Evolutionary conservation across 2,797 vertebrate genomes (phyloP), one percentile per base, ranked within the genome.

Genomic region (Sebastes goodei): DNA sequence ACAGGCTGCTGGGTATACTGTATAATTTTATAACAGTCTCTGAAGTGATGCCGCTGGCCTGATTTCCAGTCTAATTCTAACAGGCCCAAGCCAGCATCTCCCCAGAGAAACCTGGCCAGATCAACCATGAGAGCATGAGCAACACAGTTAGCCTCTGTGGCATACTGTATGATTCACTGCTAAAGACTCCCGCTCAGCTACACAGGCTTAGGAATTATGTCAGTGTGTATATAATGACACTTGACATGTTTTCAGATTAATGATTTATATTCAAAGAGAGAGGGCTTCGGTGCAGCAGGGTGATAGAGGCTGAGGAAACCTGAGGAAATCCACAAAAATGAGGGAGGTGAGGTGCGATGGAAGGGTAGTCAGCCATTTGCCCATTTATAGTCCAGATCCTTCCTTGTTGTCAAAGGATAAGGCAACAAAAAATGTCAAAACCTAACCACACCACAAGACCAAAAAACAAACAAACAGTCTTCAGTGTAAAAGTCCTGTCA

Each of bases 31-130:
- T 65, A 90, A 84, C 85, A 66, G 88, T 82, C 89, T 88, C 85
- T 78, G 75, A 86, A 88, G 88, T 78, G 81, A 74, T 89, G 82
- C 82, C 81, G 78, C 76, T 88, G 87, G 91, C 91, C 85, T 90
- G 84, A 81, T 89, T 91, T 91, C 67, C 61, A 78, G 82, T 82
- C 85, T 87, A 88, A 89, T 88, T 91, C 85, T 72, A 88, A 91
- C 77, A 86, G 70, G 75, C 82, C 55, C 52, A 60, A 88, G 79
- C 79, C 76, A 74, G 76, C 17, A 29, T 62, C 69, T 89, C 89
- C 81, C 86, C 57, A 63, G 88, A 85, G 89, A 74, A 82, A 85
- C 86, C 73, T 85, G 83, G 80, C 42, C 79, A 62, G 72, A 84
- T 83, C 77, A 86, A 76, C 77, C 77, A 67, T 57, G 71, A 84